Base-by-base conservation (phyloP, 2,797 vertebrate genomes). In the Tokudaia tokunoshimensis region DNA sequence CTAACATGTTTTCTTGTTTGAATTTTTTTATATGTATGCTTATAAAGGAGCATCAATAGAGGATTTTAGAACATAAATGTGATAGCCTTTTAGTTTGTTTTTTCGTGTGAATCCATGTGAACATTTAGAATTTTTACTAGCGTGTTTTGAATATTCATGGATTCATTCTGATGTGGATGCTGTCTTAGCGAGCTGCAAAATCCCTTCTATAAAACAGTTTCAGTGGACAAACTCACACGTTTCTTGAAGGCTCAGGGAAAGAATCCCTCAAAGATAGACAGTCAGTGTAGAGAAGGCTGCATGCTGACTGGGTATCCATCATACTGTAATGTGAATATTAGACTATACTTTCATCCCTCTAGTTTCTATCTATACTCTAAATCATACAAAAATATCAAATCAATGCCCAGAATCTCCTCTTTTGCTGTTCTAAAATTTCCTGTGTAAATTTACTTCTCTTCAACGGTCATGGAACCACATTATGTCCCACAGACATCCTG, bases 311-410 rank as follows among this genome's bases (percentile, higher is more conserved):
- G 10, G 24, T 12, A 70, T 41, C 93, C 24, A 89, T 94, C 57
- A 81, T 14, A 96, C 76, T 92, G 47, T 92, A 96, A 86, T 95
- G 86, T 75, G 96, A 95, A 80, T 89, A 92, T 89, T 94, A 90
- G 41, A 72, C 41, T 91, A 14, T 96, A 92, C 59, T 76, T 83
- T 83, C 89, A 94, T 37, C 50, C 91, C 97, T 94, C 78, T 95
- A 89, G 44, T 89, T 95, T 97, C 70, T 83, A 94, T 97, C 93
- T 97, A 75, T 94, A 67, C 70, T 97, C 79, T 57, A 96, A 97
- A 96, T 81, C 55, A 76, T 47, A 96, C 57, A 97, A 93, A 94
- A 74, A 63, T 91, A 67, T 92, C 52, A 82, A 81, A 94, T 97
- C 96, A 94, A 94, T 97, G 78, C 72, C 88, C 44, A 96, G 94